Evolutionary conservation across 2,113 vertebrate genomes (phyloP).

Genomic region (Rhynchomys soricoides): DNA sequence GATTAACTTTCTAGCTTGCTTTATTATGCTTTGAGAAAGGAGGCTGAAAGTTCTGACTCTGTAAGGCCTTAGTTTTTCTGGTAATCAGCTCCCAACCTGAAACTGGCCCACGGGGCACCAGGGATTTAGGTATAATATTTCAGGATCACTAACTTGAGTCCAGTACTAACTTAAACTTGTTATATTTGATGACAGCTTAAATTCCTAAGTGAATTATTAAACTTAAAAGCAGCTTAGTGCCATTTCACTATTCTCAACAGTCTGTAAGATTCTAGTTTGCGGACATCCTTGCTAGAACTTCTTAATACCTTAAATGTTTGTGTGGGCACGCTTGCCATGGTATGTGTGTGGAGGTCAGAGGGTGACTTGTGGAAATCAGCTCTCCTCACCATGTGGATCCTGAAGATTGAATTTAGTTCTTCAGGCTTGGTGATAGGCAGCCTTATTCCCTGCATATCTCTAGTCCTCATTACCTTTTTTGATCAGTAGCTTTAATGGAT

Average conservation of each 20-base stretch:
- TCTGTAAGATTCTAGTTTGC: conserved; percentile 16
- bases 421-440: neutral
- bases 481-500: neutral
- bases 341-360: neutral
- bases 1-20: neutral
- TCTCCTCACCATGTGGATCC: neutral
- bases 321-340: neutral
- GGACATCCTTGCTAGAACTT: neutral
- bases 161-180: neutral
- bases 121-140: neutral
- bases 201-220: conserved; percentile 1
- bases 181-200: neutral
- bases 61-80: neutral
- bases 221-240: conserved; percentile 32
- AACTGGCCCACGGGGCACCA: neutral
- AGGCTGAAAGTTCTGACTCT: neutral
- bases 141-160: neutral
- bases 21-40: neutral
- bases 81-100: neutral
- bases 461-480: neutral
- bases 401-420: neutral
- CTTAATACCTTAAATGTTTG: neutral
- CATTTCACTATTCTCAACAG: neutral
- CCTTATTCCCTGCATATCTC: neutral
- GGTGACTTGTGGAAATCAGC: neutral